A percentile compares a stretch with the other conserved stretches of the same genome.
These are phyloP conservation scores for Lonchura striata DNA, from an alignment of 2,113 vertebrate species.

Conservation along the genomic window DNA sequence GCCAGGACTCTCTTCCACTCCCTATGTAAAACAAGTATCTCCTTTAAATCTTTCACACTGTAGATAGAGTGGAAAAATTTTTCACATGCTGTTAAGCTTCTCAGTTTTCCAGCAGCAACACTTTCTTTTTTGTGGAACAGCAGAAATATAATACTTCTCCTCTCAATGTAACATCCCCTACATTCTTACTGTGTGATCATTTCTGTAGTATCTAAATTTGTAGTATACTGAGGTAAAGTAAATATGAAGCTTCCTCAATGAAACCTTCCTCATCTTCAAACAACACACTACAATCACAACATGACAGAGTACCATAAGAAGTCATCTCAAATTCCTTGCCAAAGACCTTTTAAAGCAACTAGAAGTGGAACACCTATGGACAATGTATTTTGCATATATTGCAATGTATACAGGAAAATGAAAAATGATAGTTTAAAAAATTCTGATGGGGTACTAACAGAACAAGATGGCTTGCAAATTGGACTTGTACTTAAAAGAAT, in stretches of 20 bases:
- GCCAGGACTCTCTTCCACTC: background rate
- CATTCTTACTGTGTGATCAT: background rate
- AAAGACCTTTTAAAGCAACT: background rate
- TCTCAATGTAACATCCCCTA: background rate
- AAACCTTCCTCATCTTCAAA: background rate
- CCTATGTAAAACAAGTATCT: background rate
- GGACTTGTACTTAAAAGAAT: background rate
- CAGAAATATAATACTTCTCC: background rate
- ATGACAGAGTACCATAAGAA: background rate
- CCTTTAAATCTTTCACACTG: background rate
- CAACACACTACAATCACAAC: background rate
- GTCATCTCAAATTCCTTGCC: background rate
- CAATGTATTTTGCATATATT: background rate
- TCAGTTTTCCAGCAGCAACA: background rate
- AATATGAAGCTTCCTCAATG: accelerated
- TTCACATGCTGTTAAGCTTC: background rate
- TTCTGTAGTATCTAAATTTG: background rate
- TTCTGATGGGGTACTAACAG: background rate
- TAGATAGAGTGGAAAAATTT: background rate
- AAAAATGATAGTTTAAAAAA: background rate
- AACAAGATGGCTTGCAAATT: background rate
- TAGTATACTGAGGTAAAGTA: background rate
- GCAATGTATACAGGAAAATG: background rate
- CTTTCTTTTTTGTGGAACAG: background rate
- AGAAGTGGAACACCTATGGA: background rate